A percentile compares a stretch with the other conserved stretches of the same genome.
Evolutionary conservation across 2,888 invertebrate genomes (phyloP).

Genomic region (Scaptomyza tumidula): DNA sequence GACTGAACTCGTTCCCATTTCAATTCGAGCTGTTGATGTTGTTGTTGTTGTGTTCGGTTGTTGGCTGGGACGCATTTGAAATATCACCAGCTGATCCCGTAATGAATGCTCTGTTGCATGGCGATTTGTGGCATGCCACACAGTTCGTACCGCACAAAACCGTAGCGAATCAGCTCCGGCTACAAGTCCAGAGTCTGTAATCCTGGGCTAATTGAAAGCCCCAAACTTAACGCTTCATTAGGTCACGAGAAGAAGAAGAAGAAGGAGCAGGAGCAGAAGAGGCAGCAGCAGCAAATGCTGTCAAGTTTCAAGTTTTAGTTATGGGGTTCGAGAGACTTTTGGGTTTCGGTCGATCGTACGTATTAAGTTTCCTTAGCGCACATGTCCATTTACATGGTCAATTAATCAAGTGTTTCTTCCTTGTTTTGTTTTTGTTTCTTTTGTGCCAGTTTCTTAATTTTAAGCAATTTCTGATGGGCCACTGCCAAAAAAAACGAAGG

Average conservation of each 20-base stretch:
- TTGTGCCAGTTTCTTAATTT: conserved; percentile 44
- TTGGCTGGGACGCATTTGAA: conserved; percentile 58
- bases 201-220: conserved; percentile 61
- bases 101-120: conserved; percentile 62
- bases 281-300: conserved; percentile 16
- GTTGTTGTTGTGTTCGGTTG: not conserved
- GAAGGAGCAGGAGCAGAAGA: not conserved
- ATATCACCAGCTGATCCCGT: conserved; percentile 71
- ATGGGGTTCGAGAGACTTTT: conserved; percentile 44
- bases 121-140: conserved; percentile 55
- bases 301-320: conserved; percentile 30
- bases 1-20: conserved; percentile 60
- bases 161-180: conserved; percentile 38
- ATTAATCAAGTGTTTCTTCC: conserved; percentile 63
- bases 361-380: conserved; percentile 72
- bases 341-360: conserved; percentile 19
- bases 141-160: conserved; percentile 3
- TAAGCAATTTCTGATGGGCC: conserved; percentile 39
- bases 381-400: conserved; percentile 78
- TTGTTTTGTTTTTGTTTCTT: conserved; percentile 1
- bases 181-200: not conserved
- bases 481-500: conserved; percentile 22
- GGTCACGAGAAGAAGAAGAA: conserved; percentile 30
- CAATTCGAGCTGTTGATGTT: conserved; percentile 19
- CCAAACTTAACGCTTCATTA: conserved; percentile 76